A percentile compares a stretch with the other conserved stretches of the same genome.
These are phyloP conservation scores for Bolinopsis microptera DNA, from an alignment of 37 sponge, comb jelly and placozoan species.

Conservation along the genomic window DNA sequence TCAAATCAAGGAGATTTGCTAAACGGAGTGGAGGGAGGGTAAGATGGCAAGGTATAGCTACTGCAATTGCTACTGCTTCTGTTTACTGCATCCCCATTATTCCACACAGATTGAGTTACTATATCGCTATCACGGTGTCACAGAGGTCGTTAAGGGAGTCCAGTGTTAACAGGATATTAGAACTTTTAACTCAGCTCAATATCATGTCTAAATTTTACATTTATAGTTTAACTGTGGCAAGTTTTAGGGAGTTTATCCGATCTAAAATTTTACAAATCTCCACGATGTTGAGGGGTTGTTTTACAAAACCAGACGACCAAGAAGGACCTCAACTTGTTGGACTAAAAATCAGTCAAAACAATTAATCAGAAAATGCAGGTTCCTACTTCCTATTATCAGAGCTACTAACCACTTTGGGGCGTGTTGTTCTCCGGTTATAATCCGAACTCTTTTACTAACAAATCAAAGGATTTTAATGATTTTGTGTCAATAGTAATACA, in stretches of 20 bases:
- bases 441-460: too few relatives aligned
- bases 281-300: too few relatives aligned
- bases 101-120: neutral
- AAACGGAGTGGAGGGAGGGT: neutral
- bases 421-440: too few relatives aligned
- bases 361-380: too few relatives aligned
- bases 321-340: too few relatives aligned
- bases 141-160: neutral
- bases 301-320: too few relatives aligned
- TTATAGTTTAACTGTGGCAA: neutral
- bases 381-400: too few relatives aligned
- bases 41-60: neutral
- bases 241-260: neutral
- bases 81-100: neutral
- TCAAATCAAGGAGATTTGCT: neutral
- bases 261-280: neutral
- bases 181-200: neutral
- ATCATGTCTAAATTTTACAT: neutral
- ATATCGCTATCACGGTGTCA: neutral
- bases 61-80: neutral
- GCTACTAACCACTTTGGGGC: too few relatives aligned
- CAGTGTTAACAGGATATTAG: neutral
- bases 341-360: too few relatives aligned
- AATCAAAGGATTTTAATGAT: too few relatives aligned
- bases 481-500: too few relatives aligned